Percentiles rank a stretch among this genome's conserved stretches.
Conservation (phyloP, 2,888 invertebrate species). For the Nycteola revayana region DNA sequence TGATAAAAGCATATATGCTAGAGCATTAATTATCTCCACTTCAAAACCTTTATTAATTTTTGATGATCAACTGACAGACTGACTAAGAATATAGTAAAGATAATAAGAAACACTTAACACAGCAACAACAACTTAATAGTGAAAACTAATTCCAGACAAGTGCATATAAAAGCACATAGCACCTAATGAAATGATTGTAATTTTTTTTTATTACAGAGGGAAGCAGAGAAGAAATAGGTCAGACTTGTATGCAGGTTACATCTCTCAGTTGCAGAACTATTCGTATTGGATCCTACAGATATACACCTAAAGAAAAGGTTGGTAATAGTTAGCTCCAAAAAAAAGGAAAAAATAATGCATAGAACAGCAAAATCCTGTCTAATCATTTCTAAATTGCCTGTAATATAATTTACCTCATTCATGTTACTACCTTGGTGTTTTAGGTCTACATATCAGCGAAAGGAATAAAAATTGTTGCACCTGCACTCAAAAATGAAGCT, state of each 20-base stretch:
- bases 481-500: slow-evolving; percentile 78
- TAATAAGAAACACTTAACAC: no score
- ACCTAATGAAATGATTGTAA: no score
- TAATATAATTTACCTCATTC: not conserved
- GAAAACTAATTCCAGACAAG: no score
- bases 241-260: slow-evolving; percentile 70
- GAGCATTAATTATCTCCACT: no score
- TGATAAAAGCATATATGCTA: no score
- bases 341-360: no score
- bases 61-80: no score
- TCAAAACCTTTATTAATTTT: no score
- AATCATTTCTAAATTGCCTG: not conserved
- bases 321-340: slow-evolving; percentile 10
- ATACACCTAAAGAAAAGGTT: slow-evolving; percentile 88
- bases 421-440: not conserved
- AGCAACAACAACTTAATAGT: no score
- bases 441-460: slow-evolving; percentile 82
- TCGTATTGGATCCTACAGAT: slow-evolving; percentile 92
- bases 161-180: no score
- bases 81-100: no score
- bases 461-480: slow-evolving; percentile 83
- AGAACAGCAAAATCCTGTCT: not conserved
- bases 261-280: slow-evolving; percentile 88
- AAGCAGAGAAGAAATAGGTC: slow-evolving; percentile 77
- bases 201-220: slow-evolving; percentile 67